These are phyloP conservation scores for Periplaneta americana DNA, from an alignment of 1,140 invertebrate genomes.

Conservation along the genomic window DNA sequence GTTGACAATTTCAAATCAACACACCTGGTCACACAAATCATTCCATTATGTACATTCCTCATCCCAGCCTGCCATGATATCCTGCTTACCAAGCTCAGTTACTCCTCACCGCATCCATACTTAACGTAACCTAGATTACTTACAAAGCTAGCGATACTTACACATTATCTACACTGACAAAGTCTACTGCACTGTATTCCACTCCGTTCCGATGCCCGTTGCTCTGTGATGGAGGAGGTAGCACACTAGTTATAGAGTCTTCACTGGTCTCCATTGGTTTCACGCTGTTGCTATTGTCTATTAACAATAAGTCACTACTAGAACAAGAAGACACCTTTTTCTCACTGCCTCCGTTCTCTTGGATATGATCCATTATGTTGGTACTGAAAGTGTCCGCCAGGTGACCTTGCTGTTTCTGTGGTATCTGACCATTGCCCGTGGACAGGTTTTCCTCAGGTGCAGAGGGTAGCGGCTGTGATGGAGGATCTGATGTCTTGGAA, in stretches of 20 bases:
- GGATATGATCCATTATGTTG: neutral
- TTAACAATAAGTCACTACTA: slow-evolving; percentile 13
- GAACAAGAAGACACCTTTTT: neutral
- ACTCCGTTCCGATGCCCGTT: slow-evolving; percentile 20
- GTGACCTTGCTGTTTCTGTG: neutral
- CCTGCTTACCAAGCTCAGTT: too few relatives aligned
- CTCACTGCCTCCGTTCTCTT: neutral
- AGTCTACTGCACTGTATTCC: slow-evolving; percentile 16
- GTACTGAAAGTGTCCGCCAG: neutral
- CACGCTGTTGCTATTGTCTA: neutral
- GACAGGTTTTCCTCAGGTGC: neutral
- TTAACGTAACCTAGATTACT: neutral
- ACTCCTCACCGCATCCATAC: neutral
- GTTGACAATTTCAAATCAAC: neutral
- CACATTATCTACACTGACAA: slow-evolving; percentile 24
- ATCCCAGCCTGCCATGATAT: too few relatives aligned
- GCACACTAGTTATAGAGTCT: neutral
- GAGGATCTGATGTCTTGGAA: neutral
- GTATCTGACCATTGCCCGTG: slow-evolving; percentile 6
- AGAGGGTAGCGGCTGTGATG: neutral
- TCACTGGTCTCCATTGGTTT: slow-evolving; percentile 14
- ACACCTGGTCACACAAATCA: neutral
- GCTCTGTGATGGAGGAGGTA: slow-evolving; percentile 3
- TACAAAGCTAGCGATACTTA: slow-evolving; percentile 15
- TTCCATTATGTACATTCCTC: neutral